A percentile compares a stretch with the other conserved stretches of the same genome.
Conservation (phyloP, 2,113 vertebrate genomes). For the Urocolius indicus region DNA sequence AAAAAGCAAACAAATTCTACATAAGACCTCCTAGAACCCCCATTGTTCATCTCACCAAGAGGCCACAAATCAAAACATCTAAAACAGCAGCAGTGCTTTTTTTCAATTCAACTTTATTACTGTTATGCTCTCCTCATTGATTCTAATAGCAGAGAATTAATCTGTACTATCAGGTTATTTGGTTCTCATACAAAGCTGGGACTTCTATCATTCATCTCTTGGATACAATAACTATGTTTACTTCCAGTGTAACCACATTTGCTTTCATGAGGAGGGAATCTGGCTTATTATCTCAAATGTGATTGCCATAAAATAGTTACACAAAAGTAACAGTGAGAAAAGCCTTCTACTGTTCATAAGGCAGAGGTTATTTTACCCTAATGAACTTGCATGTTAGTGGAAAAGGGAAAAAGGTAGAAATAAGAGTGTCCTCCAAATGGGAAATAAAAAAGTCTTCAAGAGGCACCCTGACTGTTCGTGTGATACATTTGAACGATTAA, state of each 20-base stretch:
- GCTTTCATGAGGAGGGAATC: slow-evolving; percentile 13
- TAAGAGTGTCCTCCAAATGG: background rate
- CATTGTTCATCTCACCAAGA: background rate
- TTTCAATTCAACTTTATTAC: background rate
- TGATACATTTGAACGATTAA: background rate
- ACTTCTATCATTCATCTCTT: background rate
- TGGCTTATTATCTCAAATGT: slow-evolving; percentile 5
- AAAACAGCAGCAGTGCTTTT: background rate
- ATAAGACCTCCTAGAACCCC: background rate
- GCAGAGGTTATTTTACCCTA: background rate
- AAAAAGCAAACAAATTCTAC: background rate
- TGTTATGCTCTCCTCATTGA: background rate
- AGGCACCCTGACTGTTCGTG: background rate
- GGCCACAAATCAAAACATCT: background rate
- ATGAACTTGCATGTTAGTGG: background rate
- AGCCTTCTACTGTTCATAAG: background rate
- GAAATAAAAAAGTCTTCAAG: background rate
- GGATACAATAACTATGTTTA: background rate
- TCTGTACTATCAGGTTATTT: background rate
- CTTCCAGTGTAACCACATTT: background rate
- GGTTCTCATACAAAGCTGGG: background rate
- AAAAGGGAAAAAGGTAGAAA: background rate
- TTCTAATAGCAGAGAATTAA: slow-evolving; percentile 14
- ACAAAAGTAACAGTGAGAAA: background rate
- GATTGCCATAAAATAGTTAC: background rate